Percentiles rank a stretch among this genome's conserved stretches.
Conservation (phyloP, 2,797 vertebrate species). For the Sebastes trivittatus region DNA sequence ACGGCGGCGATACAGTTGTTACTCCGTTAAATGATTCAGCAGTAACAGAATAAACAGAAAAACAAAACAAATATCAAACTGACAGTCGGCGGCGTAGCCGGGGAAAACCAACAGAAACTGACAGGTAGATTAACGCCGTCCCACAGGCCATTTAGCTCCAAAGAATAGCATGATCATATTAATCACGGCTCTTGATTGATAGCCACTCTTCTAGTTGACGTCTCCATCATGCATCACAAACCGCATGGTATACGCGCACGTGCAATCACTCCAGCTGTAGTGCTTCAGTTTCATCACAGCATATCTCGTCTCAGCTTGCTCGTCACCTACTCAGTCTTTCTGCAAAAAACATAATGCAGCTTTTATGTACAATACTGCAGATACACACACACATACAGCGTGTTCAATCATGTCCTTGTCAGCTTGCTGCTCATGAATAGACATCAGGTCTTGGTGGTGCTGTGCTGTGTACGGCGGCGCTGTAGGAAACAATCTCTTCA, state of each 20-base stretch:
- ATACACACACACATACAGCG: not conserved
- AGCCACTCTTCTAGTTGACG: constrained; percentile 46
- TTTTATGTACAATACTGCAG: constrained; percentile 34
- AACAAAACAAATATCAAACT: constrained; percentile 68
- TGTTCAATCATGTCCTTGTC: constrained; percentile 62
- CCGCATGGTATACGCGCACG: not conserved
- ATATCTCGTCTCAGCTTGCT: not conserved
- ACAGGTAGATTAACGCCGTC: constrained; percentile 64
- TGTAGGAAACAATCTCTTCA: constrained; percentile 60
- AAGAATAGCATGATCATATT: constrained; percentile 59
- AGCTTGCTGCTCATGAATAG: constrained; percentile 55
- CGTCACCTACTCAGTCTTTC: not conserved
- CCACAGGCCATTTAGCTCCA: constrained; percentile 58
- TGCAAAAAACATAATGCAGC: constrained; percentile 16
- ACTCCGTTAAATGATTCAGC: constrained; percentile 73
- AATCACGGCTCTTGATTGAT: constrained; percentile 69
- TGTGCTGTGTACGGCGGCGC: constrained; percentile 2
- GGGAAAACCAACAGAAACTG: constrained; percentile 37
- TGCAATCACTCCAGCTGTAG: not conserved
- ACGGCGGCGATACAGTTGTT: constrained; percentile 61
- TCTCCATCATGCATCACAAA: constrained; percentile 45
- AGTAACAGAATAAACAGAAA: constrained; percentile 69
- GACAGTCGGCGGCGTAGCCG: constrained; percentile 26
- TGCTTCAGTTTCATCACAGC: not conserved
- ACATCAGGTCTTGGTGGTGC: constrained; percentile 32